phyloP scores from a whole-genome alignment of 2,797 vertebrate species.

The Hippopotamyrus pictus region DNA sequence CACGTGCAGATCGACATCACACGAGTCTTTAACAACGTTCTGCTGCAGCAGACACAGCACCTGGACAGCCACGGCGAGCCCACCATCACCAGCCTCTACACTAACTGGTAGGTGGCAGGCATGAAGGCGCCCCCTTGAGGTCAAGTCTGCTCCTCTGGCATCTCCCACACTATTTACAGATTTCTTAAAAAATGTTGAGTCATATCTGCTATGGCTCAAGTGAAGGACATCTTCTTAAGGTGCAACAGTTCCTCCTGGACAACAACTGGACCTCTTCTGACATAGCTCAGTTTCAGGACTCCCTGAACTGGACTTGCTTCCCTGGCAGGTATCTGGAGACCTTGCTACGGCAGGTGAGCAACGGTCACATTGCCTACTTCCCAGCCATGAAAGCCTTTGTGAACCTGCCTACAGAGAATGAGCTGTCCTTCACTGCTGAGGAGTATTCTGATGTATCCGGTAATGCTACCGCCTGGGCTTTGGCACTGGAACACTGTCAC shows the following conservation, averaged over 20 bases:
- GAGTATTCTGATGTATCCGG: slow-evolving; percentile 98
- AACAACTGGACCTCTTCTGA: neutral
- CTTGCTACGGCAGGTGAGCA: slow-evolving; percentile 93
- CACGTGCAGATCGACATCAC: slow-evolving; percentile 98
- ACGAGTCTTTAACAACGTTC: slow-evolving; percentile 95
- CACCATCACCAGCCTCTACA: slow-evolving; percentile 97
- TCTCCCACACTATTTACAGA: neutral
- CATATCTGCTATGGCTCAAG: neutral
- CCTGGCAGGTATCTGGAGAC: slow-evolving; percentile 92
- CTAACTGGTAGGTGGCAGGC: slow-evolving; percentile 79
- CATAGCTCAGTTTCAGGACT: neutral
- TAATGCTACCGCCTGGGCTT: slow-evolving; percentile 40
- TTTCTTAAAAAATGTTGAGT: neutral
- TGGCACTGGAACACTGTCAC: neutral
- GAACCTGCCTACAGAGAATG: slow-evolving; percentile 95
- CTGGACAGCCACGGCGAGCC: slow-evolving; percentile 97
- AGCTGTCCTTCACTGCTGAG: slow-evolving; percentile 94
- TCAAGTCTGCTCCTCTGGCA: neutral
- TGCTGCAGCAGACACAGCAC: slow-evolving; percentile 97
- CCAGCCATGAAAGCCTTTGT: slow-evolving; percentile 99
- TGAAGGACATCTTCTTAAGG: neutral
- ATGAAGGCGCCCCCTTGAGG: neutral
- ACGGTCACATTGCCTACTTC: slow-evolving; percentile 97
- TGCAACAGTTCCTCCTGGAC: neutral
- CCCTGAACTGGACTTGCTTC: neutral